These are phyloP conservation scores for Prunella himalayana DNA, from an alignment of 2,113 vertebrate species.

Conservation along the genomic window DNA sequence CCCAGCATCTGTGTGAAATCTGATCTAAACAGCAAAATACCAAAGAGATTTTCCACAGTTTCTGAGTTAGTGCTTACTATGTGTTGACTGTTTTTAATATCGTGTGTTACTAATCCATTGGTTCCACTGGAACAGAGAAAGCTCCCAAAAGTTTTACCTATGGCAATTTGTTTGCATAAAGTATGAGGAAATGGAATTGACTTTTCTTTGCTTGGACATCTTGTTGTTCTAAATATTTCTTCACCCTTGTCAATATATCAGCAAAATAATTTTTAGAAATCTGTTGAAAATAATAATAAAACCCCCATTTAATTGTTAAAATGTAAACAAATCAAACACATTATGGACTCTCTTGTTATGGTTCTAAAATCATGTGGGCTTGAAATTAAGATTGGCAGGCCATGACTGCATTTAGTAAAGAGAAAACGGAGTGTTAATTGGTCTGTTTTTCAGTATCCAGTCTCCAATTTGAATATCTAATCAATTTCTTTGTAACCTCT, in stretches of 20 bases:
- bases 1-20: neutral
- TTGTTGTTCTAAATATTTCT: neutral
- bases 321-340: conserved; percentile 47
- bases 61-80: neutral
- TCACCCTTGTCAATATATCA: neutral
- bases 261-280: conserved; percentile 22
- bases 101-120: neutral
- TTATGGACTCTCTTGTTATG: conserved; percentile 1
- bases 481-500: neutral
- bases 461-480: conserved; percentile 33
- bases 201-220: neutral
- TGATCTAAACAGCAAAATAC: neutral
- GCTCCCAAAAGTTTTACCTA: neutral
- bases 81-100: neutral
- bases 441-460: conserved; percentile 37
- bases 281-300: conserved; percentile 13
- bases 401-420: conserved; percentile 40
- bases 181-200: neutral
- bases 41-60: neutral
- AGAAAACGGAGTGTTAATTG: conserved; percentile 62
- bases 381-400: conserved; percentile 66
- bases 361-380: conserved; percentile 42
- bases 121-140: neutral
- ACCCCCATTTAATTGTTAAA: neutral
- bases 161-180: neutral